Evolutionary conservation across 92 coral and sea anemone species (phyloP), one percentile per base, ranked within the genome.

Genomic region (Nematostella vectensis): DNA sequence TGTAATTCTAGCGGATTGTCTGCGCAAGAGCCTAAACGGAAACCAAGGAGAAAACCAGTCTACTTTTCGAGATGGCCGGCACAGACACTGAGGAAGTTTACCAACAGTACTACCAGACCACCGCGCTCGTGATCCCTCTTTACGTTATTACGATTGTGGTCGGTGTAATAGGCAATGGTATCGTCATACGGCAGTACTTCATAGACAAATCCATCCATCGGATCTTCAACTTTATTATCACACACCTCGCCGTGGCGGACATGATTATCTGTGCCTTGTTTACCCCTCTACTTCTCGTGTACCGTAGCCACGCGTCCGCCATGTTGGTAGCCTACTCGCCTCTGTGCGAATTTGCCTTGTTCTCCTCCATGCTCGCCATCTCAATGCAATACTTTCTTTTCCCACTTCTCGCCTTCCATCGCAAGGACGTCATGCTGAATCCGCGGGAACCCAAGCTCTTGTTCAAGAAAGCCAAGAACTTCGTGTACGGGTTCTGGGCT

Each of bases 211-310:
- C 87, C 38, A 61, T 69, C 24, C 83, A 70, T 39, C 59, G 63
- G 27, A 70, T 93, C 6, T 88, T 79, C 56, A 66, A 81, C 62
- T 72, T 79, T 39, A 75, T 88, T 19, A 72, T 88, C 67, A 81
- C 96, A 11, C 84, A 88, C 56, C 76, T 86, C 24, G 94, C 94
- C 3, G 57, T 68, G 33, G 94, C 96, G 3, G 96, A 88, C 54
- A 69, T 88, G 9, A 61, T 85, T 37, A 67, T 88, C 31, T 67
- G 88, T 50, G 72, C 69, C 1, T 55, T 88, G 1, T 88, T 88
- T 52, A 88, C 96, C 2, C 96, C 94, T 3, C 36, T 88, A 36
- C 84, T 88, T 16, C 74, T 88, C 56, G 58, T 81, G 16, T 88
- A 88, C 68, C 94, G 96, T 26, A 82, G 80, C 55, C 68, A 88